phyloP scores from a whole-genome alignment of 2,888 invertebrate species.

The Trissoscelio sp. region DNA sequence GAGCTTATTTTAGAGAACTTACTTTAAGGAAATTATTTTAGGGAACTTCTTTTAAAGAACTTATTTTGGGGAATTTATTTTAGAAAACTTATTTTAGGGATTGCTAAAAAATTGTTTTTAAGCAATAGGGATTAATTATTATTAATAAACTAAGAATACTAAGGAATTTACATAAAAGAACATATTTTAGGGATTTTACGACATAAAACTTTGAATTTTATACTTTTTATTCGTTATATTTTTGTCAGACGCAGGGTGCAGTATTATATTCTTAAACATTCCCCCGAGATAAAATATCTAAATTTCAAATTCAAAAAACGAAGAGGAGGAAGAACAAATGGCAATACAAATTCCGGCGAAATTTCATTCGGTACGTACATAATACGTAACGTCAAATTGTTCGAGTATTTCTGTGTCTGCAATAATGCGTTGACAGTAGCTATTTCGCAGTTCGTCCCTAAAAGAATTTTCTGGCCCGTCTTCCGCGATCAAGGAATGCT shows the following conservation, averaged over 20 bases:
- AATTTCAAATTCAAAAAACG: slow-evolving; percentile 45
- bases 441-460: slow-evolving; percentile 50
- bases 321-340: slow-evolving; percentile 35
- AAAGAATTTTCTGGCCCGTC: slow-evolving; percentile 40
- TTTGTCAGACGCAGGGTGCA: neutral
- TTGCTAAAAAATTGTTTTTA: too few relatives aligned
- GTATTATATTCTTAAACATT: slow-evolving; percentile 7
- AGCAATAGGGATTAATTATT: too few relatives aligned
- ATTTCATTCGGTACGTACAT: slow-evolving; percentile 42
- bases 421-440: slow-evolving; percentile 56
- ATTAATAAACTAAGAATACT: too few relatives aligned
- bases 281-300: slow-evolving; percentile 29
- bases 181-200: too few relatives aligned
- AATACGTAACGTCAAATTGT: slow-evolving; percentile 51
- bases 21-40: too few relatives aligned
- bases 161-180: too few relatives aligned
- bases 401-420: slow-evolving; percentile 37
- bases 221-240: too few relatives aligned
- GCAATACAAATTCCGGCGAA: slow-evolving; percentile 39
- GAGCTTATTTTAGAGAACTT: too few relatives aligned
- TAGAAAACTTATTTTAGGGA: too few relatives aligned
- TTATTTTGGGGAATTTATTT: too few relatives aligned
- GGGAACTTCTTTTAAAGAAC: too few relatives aligned
- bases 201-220: too few relatives aligned
- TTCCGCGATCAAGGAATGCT: slow-evolving; percentile 51